Conservation (phyloP, 2,888 invertebrate genomes). For the Nephrotoma appendiculata region DNA sequence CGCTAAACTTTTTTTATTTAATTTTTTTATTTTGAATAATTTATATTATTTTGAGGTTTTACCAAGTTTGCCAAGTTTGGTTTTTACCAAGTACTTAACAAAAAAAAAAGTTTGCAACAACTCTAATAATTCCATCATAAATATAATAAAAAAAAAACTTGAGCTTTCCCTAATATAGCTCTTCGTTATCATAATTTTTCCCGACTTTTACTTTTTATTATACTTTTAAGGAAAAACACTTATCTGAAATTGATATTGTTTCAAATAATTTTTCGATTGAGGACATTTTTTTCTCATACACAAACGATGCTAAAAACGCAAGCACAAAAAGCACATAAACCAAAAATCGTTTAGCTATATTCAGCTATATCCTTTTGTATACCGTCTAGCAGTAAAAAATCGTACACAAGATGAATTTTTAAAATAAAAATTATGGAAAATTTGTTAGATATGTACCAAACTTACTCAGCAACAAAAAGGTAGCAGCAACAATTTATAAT, state of each 20-base stretch:
- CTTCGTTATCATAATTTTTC: not conserved
- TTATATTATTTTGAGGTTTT: not conserved
- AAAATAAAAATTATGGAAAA: not conserved
- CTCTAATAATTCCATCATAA: not conserved
- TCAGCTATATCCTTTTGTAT: not conserved
- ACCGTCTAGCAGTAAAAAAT: not conserved
- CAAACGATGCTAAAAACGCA: not conserved
- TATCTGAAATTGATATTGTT: not conserved
- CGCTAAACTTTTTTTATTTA: not conserved
- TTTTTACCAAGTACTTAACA: not conserved
- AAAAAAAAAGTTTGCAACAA: not conserved
- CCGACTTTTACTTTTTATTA: not conserved
- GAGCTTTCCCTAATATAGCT: not conserved
- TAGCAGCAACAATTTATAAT: not conserved
- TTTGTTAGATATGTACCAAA: no score
- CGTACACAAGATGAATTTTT: not conserved
- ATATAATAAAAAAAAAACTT: not conserved
- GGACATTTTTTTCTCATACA: not conserved
- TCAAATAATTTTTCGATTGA: not conserved
- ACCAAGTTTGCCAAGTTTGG: not conserved
- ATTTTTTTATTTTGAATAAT: not conserved
- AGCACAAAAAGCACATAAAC: not conserved
- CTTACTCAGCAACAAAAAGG: not conserved
- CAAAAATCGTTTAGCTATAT: not conserved
- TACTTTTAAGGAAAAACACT: not conserved